These are phyloP conservation scores for Hippopotamyrus pictus DNA, from an alignment of 2,797 vertebrate species.

Conservation along the genomic window DNA sequence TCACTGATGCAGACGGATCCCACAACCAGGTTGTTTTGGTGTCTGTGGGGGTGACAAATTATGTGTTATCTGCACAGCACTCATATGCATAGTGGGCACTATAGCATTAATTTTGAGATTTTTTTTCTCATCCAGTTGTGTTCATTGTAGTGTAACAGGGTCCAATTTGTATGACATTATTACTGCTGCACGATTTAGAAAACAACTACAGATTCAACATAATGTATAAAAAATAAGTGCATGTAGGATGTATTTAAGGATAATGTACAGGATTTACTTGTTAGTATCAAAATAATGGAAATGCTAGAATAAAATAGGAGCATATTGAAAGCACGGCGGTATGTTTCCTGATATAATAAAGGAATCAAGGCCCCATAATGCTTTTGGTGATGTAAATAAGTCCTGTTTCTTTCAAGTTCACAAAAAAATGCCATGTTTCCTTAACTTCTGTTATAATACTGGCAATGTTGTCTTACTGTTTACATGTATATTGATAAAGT, in stretches of 20 bases:
- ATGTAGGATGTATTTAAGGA: background rate
- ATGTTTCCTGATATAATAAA: background rate
- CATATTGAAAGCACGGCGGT: background rate
- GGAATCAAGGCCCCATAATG: background rate
- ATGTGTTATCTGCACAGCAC: conserved; percentile 30
- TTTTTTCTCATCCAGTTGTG: background rate
- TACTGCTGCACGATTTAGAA: conserved; percentile 3
- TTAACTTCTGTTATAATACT: background rate
- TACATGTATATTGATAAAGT: background rate
- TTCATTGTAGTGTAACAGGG: conserved; percentile 25
- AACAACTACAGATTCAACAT: background rate
- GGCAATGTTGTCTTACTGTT: background rate
- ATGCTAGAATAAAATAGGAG: background rate
- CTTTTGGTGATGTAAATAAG: background rate
- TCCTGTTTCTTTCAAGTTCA: background rate
- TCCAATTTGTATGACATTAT: conserved; percentile 28
- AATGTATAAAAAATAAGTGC: background rate
- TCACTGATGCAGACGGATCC: conserved; percentile 19
- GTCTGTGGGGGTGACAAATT: conserved; percentile 35
- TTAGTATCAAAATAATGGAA: background rate
- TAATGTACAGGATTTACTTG: background rate
- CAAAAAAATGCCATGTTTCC: background rate
- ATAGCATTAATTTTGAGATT: conserved; percentile 27
- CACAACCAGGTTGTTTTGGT: conserved; percentile 7
- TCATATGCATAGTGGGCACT: conserved; percentile 23